A percentile compares a stretch with the other conserved stretches of the same genome.
phyloP scores from a whole-genome alignment of 2,113 vertebrate genomes.

The Pituophis catenifer region DNA sequence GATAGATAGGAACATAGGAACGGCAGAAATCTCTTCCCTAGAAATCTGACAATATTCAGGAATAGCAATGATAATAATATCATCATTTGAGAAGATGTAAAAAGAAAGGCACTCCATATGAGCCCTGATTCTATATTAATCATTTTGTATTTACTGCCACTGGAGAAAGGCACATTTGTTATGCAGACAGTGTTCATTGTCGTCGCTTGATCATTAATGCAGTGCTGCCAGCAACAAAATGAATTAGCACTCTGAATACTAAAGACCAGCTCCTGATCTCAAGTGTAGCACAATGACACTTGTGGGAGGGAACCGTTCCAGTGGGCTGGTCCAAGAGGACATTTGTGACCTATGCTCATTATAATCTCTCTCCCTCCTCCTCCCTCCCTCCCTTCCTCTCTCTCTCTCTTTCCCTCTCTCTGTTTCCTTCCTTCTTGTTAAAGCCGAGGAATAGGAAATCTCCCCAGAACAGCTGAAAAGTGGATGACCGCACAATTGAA shows the following conservation, averaged over 20 bases:
- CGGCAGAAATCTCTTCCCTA: slow-evolving; percentile 22
- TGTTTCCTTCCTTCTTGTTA: background rate
- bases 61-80: slow-evolving; percentile 57
- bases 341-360: slow-evolving; percentile 51
- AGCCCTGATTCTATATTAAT: slow-evolving; percentile 71
- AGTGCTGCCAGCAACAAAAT: slow-evolving; percentile 63
- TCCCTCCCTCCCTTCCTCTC: no score
- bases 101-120: slow-evolving; percentile 55
- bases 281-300: slow-evolving; percentile 58
- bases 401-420: background rate
- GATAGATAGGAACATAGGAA: background rate
- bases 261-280: slow-evolving; percentile 50
- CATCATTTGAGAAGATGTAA: slow-evolving; percentile 48
- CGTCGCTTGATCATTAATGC: slow-evolving; percentile 67
- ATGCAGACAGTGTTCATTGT: slow-evolving; percentile 75
- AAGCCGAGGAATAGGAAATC: slow-evolving; percentile 27
- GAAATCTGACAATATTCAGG: slow-evolving; percentile 43
- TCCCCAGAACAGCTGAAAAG: slow-evolving; percentile 32
- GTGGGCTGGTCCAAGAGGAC: slow-evolving; percentile 43
- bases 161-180: slow-evolving; percentile 73
- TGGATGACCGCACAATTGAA: slow-evolving; percentile 35
- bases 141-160: slow-evolving; percentile 70
- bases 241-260: slow-evolving; percentile 71
- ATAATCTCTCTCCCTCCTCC: slow-evolving; percentile 27
- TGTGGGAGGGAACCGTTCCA: slow-evolving; percentile 56